Percentiles rank a stretch among this genome's conserved stretches.
phyloP scores from a whole-genome alignment of 1,140 invertebrate genomes.

The Oncopeltus fasciatus region DNA sequence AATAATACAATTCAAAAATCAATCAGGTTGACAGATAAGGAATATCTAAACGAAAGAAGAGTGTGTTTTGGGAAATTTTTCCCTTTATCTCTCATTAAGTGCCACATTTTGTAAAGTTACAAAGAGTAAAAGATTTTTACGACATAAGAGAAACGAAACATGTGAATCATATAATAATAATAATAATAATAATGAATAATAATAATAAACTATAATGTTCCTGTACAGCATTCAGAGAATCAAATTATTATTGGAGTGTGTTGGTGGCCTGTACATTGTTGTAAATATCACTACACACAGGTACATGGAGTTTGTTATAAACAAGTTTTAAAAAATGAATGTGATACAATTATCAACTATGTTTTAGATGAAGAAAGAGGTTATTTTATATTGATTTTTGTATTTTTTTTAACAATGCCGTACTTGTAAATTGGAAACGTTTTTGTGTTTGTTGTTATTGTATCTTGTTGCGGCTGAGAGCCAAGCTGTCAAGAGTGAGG shows the following conservation, averaged over 20 bases:
- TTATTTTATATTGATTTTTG: slow-evolving; percentile 22
- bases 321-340: slow-evolving; percentile 23
- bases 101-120: slow-evolving; percentile 25
- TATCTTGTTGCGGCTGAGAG: slow-evolving; percentile 16
- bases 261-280: slow-evolving; percentile 19
- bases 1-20: too few relatives aligned
- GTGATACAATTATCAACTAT: slow-evolving; percentile 25
- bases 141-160: slow-evolving; percentile 17
- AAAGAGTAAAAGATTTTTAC: slow-evolving; percentile 21
- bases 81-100: slow-evolving; percentile 24
- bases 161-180: slow-evolving; percentile 17
- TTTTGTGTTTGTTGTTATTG: slow-evolving; percentile 21
- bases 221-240: slow-evolving; percentile 24
- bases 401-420: slow-evolving; percentile 20
- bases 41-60: too few relatives aligned
- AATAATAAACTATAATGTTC: slow-evolving; percentile 23
- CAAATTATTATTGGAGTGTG: slow-evolving; percentile 20
- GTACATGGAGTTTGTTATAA: slow-evolving; percentile 21
- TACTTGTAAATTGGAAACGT: slow-evolving; percentile 14
- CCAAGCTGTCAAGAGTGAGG: slow-evolving; percentile 24
- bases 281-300: slow-evolving; percentile 20
- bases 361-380: slow-evolving; percentile 18
- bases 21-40: too few relatives aligned
- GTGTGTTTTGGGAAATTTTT: too few relatives aligned
- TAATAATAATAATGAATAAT: too few relatives aligned